Evolutionary conservation across 2,113 vertebrate species (phyloP).

Genomic region (Pangasianodon hypophthalmus): DNA sequence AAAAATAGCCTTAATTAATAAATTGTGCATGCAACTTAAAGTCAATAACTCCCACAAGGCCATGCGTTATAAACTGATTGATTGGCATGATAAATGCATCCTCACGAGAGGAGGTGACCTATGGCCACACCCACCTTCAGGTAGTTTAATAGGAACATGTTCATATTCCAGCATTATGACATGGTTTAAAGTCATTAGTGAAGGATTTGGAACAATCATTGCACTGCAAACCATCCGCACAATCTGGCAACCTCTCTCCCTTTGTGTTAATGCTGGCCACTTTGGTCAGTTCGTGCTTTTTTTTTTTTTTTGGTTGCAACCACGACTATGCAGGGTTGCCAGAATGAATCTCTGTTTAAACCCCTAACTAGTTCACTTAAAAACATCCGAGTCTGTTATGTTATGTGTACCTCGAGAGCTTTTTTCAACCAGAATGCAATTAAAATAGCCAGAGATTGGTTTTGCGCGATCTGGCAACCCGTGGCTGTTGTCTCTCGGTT

Average conservation of each 20-base stretch:
- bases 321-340: background rate
- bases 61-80: constrained; percentile 1
- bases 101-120: background rate
- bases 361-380: background rate
- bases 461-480: background rate
- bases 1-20: background rate
- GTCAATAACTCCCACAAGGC: background rate
- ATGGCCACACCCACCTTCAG: constrained; percentile 7
- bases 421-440: background rate
- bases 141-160: background rate
- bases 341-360: background rate
- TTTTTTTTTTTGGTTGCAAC: background rate
- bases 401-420: background rate
- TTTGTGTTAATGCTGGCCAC: constrained; percentile 33
- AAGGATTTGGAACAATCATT: background rate
- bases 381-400: background rate
- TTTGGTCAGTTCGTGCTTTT: background rate
- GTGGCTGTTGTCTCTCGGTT: constrained; percentile 5
- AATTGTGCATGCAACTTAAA: background rate
- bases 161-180: background rate
- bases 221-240: background rate
- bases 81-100: background rate
- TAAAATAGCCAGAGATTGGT: too few species aligned
- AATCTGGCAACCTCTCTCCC: constrained; percentile 31
- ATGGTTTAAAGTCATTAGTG: background rate